phyloP scores from a whole-genome alignment of 2,888 invertebrate species.

The Empis stercorea region DNA sequence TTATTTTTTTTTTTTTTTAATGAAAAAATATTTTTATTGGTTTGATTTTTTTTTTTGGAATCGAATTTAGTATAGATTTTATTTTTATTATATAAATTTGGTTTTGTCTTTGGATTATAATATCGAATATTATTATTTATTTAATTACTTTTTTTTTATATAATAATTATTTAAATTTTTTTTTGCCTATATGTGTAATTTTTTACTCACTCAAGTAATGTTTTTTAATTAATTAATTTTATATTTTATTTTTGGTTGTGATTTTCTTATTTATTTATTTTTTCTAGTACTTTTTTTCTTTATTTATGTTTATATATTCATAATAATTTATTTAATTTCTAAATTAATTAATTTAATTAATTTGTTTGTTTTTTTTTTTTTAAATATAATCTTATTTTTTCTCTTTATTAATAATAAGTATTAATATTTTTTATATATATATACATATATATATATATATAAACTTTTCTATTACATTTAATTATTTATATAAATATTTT shows the following conservation, averaged over 20 bases:
- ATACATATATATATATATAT: too few species aligned
- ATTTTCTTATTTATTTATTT: neutral
- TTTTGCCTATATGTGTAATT: conserved; percentile 12
- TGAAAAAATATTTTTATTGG: too few species aligned
- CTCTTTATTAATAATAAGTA: neutral
- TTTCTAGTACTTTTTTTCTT: conserved; percentile 2
- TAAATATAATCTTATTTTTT: neutral
- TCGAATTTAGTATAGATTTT: too few species aligned
- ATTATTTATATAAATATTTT: too few species aligned
- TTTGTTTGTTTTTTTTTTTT: conserved; percentile 7
- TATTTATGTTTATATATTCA: conserved; percentile 9
- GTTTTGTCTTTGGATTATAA: too few species aligned
- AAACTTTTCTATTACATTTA: too few species aligned
- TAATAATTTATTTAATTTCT: conserved; percentile 12
- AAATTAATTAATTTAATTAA: conserved; percentile 9
- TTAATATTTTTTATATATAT: neutral
- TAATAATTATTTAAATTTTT: conserved; percentile 12
- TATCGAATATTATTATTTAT: too few species aligned
- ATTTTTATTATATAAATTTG: too few species aligned
- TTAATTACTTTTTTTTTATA: conserved; percentile 9
- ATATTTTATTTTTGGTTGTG: conserved; percentile 1
- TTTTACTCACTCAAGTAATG: conserved; percentile 9
- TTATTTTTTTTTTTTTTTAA: too few species aligned
- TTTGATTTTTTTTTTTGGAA: too few species aligned
- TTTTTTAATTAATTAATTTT: conserved; percentile 7